These are phyloP conservation scores for Papilio xuthus DNA, from an alignment of 1,140 invertebrate genomes.

Conservation along the genomic window DNA sequence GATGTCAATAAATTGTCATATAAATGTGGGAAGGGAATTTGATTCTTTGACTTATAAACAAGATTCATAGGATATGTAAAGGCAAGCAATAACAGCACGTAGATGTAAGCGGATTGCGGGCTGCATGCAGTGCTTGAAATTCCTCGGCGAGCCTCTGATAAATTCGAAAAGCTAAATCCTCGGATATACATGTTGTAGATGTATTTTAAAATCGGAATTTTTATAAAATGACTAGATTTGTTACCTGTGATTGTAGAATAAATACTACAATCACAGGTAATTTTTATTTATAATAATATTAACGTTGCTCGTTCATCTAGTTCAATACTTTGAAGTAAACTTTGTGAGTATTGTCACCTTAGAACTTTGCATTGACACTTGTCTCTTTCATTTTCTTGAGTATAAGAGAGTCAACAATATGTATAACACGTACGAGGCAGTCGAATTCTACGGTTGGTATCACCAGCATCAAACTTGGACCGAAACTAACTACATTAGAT, in stretches of 20 bases:
- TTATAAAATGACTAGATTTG: not conserved
- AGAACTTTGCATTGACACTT: no score
- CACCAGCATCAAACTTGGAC: conserved; percentile 23
- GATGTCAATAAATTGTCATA: no score
- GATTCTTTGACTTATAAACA: no score
- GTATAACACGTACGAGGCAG: not conserved
- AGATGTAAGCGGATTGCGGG: conserved; percentile 4
- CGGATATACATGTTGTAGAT: not conserved
- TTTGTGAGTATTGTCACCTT: no score
- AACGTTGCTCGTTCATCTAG: no score
- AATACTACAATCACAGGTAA: no score
- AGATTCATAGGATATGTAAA: not conserved
- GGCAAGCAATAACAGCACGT: conserved; percentile 6
- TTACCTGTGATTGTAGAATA: no score
- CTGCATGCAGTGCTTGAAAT: not conserved
- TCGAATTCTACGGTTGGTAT: not conserved
- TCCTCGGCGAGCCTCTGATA: not conserved
- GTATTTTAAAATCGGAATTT: not conserved
- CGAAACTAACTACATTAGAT: conserved; percentile 33
- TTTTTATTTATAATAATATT: no score
- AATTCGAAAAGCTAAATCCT: conserved; percentile 16
- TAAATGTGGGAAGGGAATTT: no score
- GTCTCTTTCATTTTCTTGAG: no score
- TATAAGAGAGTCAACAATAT: not conserved
- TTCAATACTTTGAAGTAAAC: no score